Base-by-base conservation (phyloP, 2,797 vertebrate genomes). In the Dipus sagitta region DNA sequence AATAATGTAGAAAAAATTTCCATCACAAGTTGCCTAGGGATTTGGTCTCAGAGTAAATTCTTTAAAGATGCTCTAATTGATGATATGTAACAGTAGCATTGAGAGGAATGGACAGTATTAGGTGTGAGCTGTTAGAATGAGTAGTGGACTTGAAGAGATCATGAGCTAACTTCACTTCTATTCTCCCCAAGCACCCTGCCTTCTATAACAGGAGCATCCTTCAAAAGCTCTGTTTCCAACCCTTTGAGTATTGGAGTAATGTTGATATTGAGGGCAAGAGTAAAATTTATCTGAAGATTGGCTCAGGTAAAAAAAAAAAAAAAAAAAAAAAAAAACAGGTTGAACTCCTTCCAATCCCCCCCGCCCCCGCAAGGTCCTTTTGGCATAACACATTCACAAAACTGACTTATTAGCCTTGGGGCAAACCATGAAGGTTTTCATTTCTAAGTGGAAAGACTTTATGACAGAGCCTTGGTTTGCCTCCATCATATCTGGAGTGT, bases 221-320 rank as follows among this genome's bases (percentile, higher is more conserved):
- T 60, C 83, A 68, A 38, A 47, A 65, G 74, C n/a, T 87, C n/a
- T 88, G 70, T 38, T 68, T 86, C 86, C 30, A 92, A 72, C 78
- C 91, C 60, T 67, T 38, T 64, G 54, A 89, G 21, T 64, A 67
- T 94, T 72, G 92, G 96, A 88, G 76, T 82, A 76, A 91, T 82
- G 74, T 88, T 30, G 60, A 47, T 38, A 76, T 23, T 90, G 62
- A 93, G 28, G 42, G 83, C 8, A 77, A 62, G 58, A 86, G 78
- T 71, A 74, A 92, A 91, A 92, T 96, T 60, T 88, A 83, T 91
- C 87, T n/a, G 75, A 95, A 64, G 76, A 74, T 89, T 94, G 67
- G 82, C 88, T 96, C 32, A 58, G 47, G 11, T 94, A 87, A 78
- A 58, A n/a, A n/a, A n/a, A n/a, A n/a, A n/a, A n/a, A n/a, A n/a